Evolutionary conservation across 2,113 vertebrate species (phyloP), one percentile per base, ranked within the genome.

Genomic region (Melanotaenia duboulayi): DNA sequence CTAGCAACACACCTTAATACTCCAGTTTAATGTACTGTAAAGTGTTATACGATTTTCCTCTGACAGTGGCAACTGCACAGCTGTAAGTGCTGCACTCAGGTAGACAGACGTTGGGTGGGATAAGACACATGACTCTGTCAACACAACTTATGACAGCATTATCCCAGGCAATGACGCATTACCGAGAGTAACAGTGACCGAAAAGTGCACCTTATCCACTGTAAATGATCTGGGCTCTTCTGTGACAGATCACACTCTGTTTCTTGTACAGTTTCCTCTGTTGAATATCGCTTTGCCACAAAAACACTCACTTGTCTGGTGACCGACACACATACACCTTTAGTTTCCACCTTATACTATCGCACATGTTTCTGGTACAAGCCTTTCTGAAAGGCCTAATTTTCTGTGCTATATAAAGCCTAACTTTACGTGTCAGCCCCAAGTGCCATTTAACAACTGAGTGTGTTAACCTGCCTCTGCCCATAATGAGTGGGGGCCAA

Each of bases 61-160:
- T 19, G 17, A 75, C 75, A 68, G 61, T 6, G 19, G 51, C 59
- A 81, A 59, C 71, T 60, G 71, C 63, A 51, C 46, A 49, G 55
- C 75, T 73, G 77, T 86, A 83, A 90, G 74, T 74, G 84, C 55
- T 35, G 57, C 71, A 56, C 69, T 81, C 80, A 90, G 78, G 76
- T 86, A 76, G 80, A 77, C 69, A 61, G 83, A 86, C 49, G 57
- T 23, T 25, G 70, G 51, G 59, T 7, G 28, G 65, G 52, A 63
- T 28, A 74, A 85, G 76, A 89, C 76, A 16, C 86, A 91, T 24
- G 69, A 75, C 83, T 82, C 87, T 87, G 90, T 90, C 90, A 91
- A 81, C 76, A 80, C 81, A 88, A 91, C 87, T 78, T 87, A 90
- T 83, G 87, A 90, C 78, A 39, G 74, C 90, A 92, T 92, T 92